Conservation (phyloP, 2,797 vertebrate species). For the Gadopsis marmoratus region DNA sequence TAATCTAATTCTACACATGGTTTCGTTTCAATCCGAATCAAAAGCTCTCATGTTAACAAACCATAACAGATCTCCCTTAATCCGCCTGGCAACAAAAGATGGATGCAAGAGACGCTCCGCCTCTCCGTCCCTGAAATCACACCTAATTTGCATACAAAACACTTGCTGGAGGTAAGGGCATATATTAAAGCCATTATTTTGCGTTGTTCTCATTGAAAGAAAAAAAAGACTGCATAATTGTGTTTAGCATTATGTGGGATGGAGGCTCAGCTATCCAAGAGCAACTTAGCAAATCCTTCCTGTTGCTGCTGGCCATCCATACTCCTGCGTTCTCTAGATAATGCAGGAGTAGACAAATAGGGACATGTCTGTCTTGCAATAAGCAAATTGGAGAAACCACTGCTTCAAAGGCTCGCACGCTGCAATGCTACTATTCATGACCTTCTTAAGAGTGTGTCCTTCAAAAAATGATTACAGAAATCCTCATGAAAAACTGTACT, state of each 20-base stretch:
- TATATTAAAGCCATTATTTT: conserved; percentile 87
- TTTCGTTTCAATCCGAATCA: conserved; percentile 87
- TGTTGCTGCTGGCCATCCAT: conserved; percentile 82
- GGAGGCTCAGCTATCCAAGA: conserved; percentile 76
- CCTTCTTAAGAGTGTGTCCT: conserved; percentile 72
- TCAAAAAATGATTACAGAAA: conserved; percentile 46
- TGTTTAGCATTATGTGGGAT: conserved; percentile 76
- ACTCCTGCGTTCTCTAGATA: conserved; percentile 83
- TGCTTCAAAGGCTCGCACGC: conserved; percentile 66
- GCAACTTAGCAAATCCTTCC: conserved; percentile 83
- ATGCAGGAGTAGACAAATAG: conserved; percentile 75
- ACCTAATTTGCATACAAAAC: conserved; percentile 87
- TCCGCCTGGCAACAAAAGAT: conserved; percentile 86
- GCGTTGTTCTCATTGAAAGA: conserved; percentile 75
- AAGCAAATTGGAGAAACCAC: conserved; percentile 48
- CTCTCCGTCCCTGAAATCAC: conserved; percentile 85
- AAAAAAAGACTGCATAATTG: conserved; percentile 86
- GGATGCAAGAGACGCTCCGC: conserved; percentile 82
- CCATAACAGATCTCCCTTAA: conserved; percentile 87
- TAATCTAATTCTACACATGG: conserved; percentile 89
- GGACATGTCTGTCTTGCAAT: conserved; percentile 58
- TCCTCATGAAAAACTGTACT: conserved; percentile 2
- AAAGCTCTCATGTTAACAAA: conserved; percentile 88
- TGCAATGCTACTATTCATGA: conserved; percentile 68
- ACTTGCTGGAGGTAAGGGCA: conserved; percentile 87